phyloP scores from a whole-genome alignment of 2,113 vertebrate genomes.

The Ictalurus punctatus region DNA sequence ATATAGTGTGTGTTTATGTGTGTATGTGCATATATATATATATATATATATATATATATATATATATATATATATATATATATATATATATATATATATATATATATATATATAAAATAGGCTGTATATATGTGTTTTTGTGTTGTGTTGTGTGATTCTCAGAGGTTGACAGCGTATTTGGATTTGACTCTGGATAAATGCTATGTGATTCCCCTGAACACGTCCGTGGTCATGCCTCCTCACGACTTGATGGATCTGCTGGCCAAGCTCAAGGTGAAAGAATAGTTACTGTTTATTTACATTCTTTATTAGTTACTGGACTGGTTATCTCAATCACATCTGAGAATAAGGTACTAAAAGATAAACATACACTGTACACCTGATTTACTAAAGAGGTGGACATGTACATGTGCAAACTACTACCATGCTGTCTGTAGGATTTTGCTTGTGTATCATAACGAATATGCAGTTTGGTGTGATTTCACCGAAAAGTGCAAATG shows the following conservation, averaged over 20 bases:
- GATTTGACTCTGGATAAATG: slow-evolving; percentile 43
- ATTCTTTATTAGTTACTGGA: too few relatives aligned
- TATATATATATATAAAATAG: too few relatives aligned
- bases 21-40: too few relatives aligned
- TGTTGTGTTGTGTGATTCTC: slow-evolving; percentile 2
- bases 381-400: not conserved
- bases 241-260: slow-evolving; percentile 24
- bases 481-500: not conserved
- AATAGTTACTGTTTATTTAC: not conserved
- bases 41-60: too few relatives aligned
- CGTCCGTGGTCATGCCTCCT: slow-evolving; percentile 27
- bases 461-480: not conserved
- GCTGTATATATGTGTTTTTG: not conserved
- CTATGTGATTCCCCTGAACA: slow-evolving; percentile 42
- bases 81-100: too few relatives aligned
- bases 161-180: slow-evolving; percentile 26
- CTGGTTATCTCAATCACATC: not conserved
- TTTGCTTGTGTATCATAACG: not conserved
- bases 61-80: too few relatives aligned
- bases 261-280: slow-evolving; percentile 30
- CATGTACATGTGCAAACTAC: not conserved
- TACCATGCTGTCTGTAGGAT: not conserved
- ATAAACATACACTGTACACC: not conserved
- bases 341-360: not conserved
- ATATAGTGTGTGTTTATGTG: too few relatives aligned